phyloP scores from a whole-genome alignment of 2,113 vertebrate genomes.

The Aphyosemion australe region DNA sequence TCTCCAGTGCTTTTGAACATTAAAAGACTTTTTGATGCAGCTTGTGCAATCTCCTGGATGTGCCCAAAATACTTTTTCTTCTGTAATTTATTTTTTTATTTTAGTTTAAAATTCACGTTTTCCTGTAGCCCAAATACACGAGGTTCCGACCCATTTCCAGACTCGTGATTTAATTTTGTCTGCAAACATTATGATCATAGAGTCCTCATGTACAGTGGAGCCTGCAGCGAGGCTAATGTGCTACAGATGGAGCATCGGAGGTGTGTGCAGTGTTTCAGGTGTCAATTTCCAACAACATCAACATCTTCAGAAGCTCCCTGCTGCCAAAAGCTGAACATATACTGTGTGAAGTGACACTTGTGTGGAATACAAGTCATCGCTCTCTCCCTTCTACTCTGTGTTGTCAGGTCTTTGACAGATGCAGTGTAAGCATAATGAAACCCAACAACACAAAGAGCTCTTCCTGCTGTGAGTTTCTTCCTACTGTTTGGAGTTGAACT shows the following conservation, averaged over 20 bases:
- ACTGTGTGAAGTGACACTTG: conserved; percentile 34
- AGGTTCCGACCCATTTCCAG: neutral
- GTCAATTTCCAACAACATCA: conserved; percentile 47
- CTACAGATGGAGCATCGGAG: conserved; percentile 21
- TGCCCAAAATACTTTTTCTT: neutral
- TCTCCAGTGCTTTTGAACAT: neutral
- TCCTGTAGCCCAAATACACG: neutral
- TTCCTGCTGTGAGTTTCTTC: conserved; percentile 7
- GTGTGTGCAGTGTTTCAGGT: conserved; percentile 22
- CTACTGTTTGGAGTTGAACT: conserved; percentile 15
- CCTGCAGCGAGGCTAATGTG: conserved; percentile 11
- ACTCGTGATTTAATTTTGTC: neutral
- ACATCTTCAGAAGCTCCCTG: conserved; percentile 20
- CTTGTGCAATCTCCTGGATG: neutral
- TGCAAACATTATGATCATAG: conserved; percentile 26
- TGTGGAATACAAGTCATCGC: conserved; percentile 36
- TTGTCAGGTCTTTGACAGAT: conserved; percentile 28
- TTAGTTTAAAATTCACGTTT: neutral
- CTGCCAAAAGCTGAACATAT: conserved; percentile 41
- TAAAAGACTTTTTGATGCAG: neutral
- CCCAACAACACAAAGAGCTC: conserved; percentile 3
- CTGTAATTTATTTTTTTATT: neutral
- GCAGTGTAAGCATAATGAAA: conserved; percentile 34
- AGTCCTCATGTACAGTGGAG: conserved; percentile 22
- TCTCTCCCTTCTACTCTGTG: conserved; percentile 35